phyloP scores from a whole-genome alignment of 1,140 invertebrate genomes.

The Helicoverpa armigera region DNA sequence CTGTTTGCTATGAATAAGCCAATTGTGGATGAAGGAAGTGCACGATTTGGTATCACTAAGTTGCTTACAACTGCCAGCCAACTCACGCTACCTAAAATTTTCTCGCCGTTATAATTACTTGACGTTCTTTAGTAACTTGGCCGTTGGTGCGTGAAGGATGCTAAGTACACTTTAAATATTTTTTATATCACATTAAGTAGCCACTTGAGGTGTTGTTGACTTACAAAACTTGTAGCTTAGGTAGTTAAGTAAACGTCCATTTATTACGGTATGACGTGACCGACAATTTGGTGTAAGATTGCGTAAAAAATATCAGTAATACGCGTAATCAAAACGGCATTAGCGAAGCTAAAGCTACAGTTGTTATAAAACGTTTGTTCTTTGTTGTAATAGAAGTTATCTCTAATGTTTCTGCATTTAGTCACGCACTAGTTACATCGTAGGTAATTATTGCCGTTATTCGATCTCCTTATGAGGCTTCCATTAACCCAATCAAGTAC shows the following conservation, averaged over 20 bases:
- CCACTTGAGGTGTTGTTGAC: conserved; percentile 50
- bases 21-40: conserved; percentile 77
- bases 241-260: conserved; percentile 59
- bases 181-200: conserved; percentile 52
- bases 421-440: conserved; percentile 64
- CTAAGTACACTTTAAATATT: conserved; percentile 46
- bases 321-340: conserved; percentile 82
- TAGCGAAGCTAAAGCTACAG: conserved; percentile 69
- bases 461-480: conserved; percentile 49
- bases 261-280: conserved; percentile 69
- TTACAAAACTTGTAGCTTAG: conserved; percentile 42
- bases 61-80: conserved; percentile 53
- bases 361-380: conserved; percentile 61
- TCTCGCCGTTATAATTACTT: conserved; percentile 41
- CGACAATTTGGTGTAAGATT: conserved; percentile 54
- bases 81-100: conserved; percentile 57
- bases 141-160: conserved; percentile 44
- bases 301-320: conserved; percentile 73
- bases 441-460: conserved; percentile 37
- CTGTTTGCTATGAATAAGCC: conserved; percentile 73
- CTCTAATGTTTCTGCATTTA: conserved; percentile 66
- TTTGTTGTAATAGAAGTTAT: conserved; percentile 54
- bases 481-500: conserved; percentile 34
- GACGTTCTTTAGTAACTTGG: conserved; percentile 36
- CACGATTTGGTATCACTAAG: conserved; percentile 68